These are phyloP conservation scores for Suncus etruscus DNA, from an alignment of 2,113 vertebrate genomes.

Conservation along the genomic window DNA sequence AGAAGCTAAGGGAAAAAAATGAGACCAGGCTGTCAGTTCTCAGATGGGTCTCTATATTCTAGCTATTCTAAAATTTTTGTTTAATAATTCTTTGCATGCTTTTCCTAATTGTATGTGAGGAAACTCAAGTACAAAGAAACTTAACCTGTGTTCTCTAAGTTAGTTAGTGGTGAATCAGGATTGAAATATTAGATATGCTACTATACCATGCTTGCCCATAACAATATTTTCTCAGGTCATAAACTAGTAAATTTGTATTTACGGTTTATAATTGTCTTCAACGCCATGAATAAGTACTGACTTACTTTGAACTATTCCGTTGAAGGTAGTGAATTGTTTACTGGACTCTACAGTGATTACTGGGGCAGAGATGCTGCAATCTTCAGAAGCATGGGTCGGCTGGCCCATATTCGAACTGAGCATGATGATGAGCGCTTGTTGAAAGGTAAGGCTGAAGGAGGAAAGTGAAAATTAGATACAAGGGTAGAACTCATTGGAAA, in stretches of 20 bases:
- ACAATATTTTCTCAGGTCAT: background rate
- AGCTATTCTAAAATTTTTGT: background rate
- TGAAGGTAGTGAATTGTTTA: constrained; percentile 92
- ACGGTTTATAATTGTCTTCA: fast-evolving
- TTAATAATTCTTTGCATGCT: background rate
- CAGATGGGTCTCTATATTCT: background rate
- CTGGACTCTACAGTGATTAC: constrained; percentile 96
- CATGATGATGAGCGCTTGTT: constrained; percentile 93
- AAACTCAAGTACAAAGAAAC: background rate
- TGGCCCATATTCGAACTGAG: constrained; percentile 92
- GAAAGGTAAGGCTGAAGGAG: constrained; percentile 86
- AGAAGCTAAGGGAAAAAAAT: background rate
- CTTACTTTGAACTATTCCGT: background rate
- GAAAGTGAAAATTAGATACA: background rate
- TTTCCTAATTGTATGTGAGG: background rate
- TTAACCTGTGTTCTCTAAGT: background rate
- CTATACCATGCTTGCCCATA: background rate
- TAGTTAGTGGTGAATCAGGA: background rate
- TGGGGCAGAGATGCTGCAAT: constrained; percentile 96
- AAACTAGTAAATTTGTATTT: background rate
- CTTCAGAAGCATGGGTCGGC: constrained; percentile 90
- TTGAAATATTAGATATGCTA: background rate
- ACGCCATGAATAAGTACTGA: fast-evolving
- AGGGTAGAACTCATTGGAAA: background rate
- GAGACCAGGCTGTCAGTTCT: background rate